Evolutionary conservation across 1,140 invertebrate genomes (phyloP), one percentile per base, ranked within the genome.

Genomic region (Pentalonia nigronervosa): DNA sequence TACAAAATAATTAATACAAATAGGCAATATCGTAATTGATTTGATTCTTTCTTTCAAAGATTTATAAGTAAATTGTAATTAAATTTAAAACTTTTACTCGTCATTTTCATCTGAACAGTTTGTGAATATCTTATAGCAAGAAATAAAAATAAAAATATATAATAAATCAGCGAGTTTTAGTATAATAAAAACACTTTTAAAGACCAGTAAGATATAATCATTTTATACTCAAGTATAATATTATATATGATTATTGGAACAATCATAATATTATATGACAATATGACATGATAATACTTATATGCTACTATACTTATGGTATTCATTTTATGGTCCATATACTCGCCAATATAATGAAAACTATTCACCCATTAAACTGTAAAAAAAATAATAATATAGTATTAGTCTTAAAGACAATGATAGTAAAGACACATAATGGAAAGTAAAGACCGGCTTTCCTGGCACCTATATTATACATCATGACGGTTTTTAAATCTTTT

Each of bases 321-420:
- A 53, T 34, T 89, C 34, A 36, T 89, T 88, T 53, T 89, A 89
- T 89, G 86, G 47, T 89, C n/a, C n/a, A 89, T 89, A 21, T 53
- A 53, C 48, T 36, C 34, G 2, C n/a, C n/a, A n/a, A 14, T 89
- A 34, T 53, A 20, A 36, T 36, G n/a, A 36, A 23, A 89, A 89
- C 87, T 34, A 36, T 53, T 48, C 86, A 88, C n/a, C 36, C 86
- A 50, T 88, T 34, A 23, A 88, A 88, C 30, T 34, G 48, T 53
- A 53, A 89, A 36, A 89, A 36, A 89, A 89, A 41, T 41, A 89
- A 89, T 89, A 89, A 53, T 89, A 8, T 14, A 47, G 9, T 87
- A 50, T 87, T 53, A 21, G 21, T 89, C 47, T 36, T 50, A 53
- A 53, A 89, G 34, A 89, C 30, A 89, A 89, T 89, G 47, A 53